phyloP scores from a whole-genome alignment of 2,888 invertebrate species.

The Plebejus anna region DNA sequence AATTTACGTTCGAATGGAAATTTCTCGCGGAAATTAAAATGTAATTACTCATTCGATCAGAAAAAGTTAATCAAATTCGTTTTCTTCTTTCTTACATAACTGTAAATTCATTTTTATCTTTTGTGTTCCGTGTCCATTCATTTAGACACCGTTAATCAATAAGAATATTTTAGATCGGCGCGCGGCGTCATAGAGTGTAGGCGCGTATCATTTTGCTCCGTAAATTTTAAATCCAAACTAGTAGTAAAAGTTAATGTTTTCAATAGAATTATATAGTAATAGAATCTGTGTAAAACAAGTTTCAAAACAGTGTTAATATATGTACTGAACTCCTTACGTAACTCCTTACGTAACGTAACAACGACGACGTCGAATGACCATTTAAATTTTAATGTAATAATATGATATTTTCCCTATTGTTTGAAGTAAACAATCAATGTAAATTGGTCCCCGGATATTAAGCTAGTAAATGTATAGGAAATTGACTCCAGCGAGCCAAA shows the following conservation, averaged over 20 bases:
- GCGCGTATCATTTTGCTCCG: no score
- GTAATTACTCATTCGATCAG: conserved; percentile 4
- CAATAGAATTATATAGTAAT: neutral
- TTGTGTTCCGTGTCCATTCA: neutral
- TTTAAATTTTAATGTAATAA: no score
- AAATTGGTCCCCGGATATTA: neutral
- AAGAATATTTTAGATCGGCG: no score
- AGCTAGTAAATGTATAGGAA: conserved; percentile 5
- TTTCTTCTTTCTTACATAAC: neutral
- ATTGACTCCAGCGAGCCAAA: neutral
- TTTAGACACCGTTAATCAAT: neutral
- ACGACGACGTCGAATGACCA: neutral
- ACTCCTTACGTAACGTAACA: no score
- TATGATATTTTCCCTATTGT: no score
- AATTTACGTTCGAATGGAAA: conserved; percentile 10
- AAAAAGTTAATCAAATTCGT: conserved; percentile 12
- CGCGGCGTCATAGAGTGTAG: no score
- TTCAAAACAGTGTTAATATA: neutral
- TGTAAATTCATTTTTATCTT: neutral
- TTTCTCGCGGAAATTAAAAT: conserved; percentile 17
- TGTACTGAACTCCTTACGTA: neutral
- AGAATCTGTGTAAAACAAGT: neutral
- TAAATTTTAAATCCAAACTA: neutral
- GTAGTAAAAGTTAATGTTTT: neutral
- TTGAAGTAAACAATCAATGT: neutral